Evolutionary conservation across 1,140 invertebrate species (phyloP), one percentile per base, ranked within the genome.

Genomic region (Venustaconcha ellipsiformis): DNA sequence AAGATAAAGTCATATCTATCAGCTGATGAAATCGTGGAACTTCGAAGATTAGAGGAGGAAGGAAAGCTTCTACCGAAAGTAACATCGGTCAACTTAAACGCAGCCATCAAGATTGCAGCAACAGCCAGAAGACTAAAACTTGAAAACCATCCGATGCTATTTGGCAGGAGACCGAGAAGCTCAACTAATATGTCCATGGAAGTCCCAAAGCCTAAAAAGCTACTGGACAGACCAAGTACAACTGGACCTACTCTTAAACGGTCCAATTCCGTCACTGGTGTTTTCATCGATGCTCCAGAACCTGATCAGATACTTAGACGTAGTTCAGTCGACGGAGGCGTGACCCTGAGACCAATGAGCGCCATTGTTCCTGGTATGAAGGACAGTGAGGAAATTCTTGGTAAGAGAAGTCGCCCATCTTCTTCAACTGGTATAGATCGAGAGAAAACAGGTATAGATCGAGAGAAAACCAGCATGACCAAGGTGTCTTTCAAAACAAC

Each of bases 91-190:
- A 84, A 80, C 67, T 67, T 84, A 14, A 82, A 82, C 14, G 83
- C 82, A 70, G 82, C 87, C 14, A 63, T 86, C 62, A 88, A 88
- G 74, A 88, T 88, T 30, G 85, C 87, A 8, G 83, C 83, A 8
- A 86, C 86, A 4, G 77, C 83, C 18, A 75, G 80, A 26, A 72
- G 85, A 66, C 73, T 88, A 0, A 86, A 87, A 63, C 74, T 82
- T 78, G 20, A 67, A 67, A 12, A 65, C 71, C 11, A 57, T 65
- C 23, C 62, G 62, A n/a, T 62, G 79, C n/a, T 73, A 66, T 8
- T 73, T 72, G 14, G 72, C 79, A 2, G 23, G 63, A 37, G 70
- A 62, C 37, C 57, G 23, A 20, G 67, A 57, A 12, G 15, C 48
- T 20, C 60, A 65, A 57, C 56, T 58, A 30, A 63, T 11, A 56